Base-by-base conservation (phyloP, 1,140 invertebrate species). In the Epicauta chinensis region DNA sequence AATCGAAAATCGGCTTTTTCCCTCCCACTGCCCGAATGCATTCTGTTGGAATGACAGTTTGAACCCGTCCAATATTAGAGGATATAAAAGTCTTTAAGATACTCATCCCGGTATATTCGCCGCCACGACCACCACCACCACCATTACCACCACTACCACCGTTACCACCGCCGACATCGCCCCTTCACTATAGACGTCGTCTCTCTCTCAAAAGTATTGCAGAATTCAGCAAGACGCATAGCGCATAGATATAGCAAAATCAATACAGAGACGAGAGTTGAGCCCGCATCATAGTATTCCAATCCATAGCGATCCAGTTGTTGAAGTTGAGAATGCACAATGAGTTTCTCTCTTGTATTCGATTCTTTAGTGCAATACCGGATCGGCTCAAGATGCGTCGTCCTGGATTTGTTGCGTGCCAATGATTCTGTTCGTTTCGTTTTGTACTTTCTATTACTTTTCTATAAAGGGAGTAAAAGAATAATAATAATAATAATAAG, bases 151-250 rank as follows among this genome's bases (percentile, higher is more conserved):
- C 32, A 34, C 32, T 12, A 34, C 32, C 10, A n/a, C 29, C 12
- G 14, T 12, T 3, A n/a, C 29, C 31, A 32, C 29, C 43, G 15
- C 30, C 30, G 31, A 9, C 23, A 13, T 29, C 16, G 43, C 37
- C 44, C 51, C 37, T 23, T 30, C 23, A 23, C 4, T n/a, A n/a
- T 23, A 23, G 31, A n/a, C 44, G 14, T 47, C 45, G 52, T 37
- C 39, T 16, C 29, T 36, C 41, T 43, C 37, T 39, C 35, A 49
- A 49, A 55, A 55, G 53, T 55, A 55, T 55, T 55, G 53, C 53
- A 53, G 51, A 53, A 58, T 53, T 51, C 51, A 50, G 51, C 51
- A 54, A 58, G 56, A 58, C 56, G 56, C 56, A 58, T 54, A 58
- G 56, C 56, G 56, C 56, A 58, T 58, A 58, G 56, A 54, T 53